Evolutionary conservation across 2,113 vertebrate genomes (phyloP), one percentile per base, ranked within the genome.

Genomic region (Microcebus murinus): DNA sequence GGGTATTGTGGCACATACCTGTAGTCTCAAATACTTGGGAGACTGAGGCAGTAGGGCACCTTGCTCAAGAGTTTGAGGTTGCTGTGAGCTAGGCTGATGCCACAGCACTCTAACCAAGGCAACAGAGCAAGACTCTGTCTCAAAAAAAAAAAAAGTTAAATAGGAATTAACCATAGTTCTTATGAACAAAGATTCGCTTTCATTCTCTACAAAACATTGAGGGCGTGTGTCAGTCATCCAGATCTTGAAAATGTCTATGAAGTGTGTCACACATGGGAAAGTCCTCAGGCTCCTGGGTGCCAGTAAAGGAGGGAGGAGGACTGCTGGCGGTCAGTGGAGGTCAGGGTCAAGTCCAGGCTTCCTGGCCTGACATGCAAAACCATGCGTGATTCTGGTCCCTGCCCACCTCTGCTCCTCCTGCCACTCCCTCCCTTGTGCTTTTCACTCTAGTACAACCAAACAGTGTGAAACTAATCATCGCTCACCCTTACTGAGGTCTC

Each of bases 361-460:
- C 45, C 23, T 25, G 36, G 57, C 91, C 76, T 65, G 70, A 11
- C 12, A 1, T 70, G 39, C 61, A 77, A 79, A 70, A 48, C 71
- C 20, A 0, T 8, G 25, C 1, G 0, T 70, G 87, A 82, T 90
- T 90, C 77, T 88, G 90, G 92, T 87, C 94, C 85, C 94, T 96
- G 93, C 93, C 96, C 59, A 39, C 80, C 95, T 95, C 97, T 97
- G 96, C 96, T 91, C 87, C 95, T 94, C 86, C 96, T 86, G 39
- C 86, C 67, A n/a, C 29, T 73, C 82, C 94, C 18, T 68, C 17
- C 59, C 84, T 87, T 27, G 23, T 57, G 82, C 63, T 57, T 74
- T 34, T 82, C 81, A 70, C 71, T 39, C n/a, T 89, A 55, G 79
- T n/a, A 6, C 79, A 45, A 8, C 68, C 73, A 11, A 45, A 79